Conservation (phyloP, 1,140 invertebrate species). For the Drosophila novamexicana region DNA sequence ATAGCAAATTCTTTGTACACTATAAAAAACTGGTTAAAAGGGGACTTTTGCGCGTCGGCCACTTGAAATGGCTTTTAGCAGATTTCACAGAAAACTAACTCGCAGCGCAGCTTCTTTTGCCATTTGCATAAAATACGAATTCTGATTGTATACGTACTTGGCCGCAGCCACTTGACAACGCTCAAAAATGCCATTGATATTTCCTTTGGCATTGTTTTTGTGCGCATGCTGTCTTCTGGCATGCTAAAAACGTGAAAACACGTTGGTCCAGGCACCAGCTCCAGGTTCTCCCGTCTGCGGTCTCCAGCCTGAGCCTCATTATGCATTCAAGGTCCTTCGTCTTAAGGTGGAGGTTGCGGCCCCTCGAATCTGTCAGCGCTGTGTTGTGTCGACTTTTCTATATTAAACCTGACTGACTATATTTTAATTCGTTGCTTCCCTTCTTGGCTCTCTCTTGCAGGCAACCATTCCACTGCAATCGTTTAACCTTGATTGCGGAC, state of each 20-base stretch:
- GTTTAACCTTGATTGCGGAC: slow-evolving; percentile 84
- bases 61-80: slow-evolving; percentile 51
- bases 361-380: slow-evolving; percentile 72
- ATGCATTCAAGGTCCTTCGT: slow-evolving; percentile 83
- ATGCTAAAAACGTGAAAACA: slow-evolving; percentile 42
- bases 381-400: slow-evolving; percentile 68
- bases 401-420: slow-evolving; percentile 75
- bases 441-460: slow-evolving; percentile 55
- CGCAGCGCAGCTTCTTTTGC: slow-evolving; percentile 12
- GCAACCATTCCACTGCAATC: slow-evolving; percentile 84
- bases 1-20: slow-evolving; percentile 51
- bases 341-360: slow-evolving; percentile 58
- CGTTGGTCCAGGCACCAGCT: slow-evolving; percentile 31
- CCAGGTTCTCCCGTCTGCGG: slow-evolving; percentile 15
- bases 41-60: slow-evolving; percentile 28
- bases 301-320: slow-evolving; percentile 54
- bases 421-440: slow-evolving; percentile 25
- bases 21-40: slow-evolving; percentile 12
- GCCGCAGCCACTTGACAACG: slow-evolving; percentile 70
- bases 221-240: slow-evolving; percentile 12
- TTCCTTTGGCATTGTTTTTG: slow-evolving; percentile 72
- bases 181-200: slow-evolving; percentile 76
- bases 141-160: slow-evolving; percentile 44
- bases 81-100: slow-evolving; percentile 56
- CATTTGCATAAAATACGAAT: slow-evolving; percentile 82